A percentile compares a stretch with the other conserved stretches of the same genome.
phyloP scores from a whole-genome alignment of 2,797 vertebrate genomes.

The Helostoma temminkii region DNA sequence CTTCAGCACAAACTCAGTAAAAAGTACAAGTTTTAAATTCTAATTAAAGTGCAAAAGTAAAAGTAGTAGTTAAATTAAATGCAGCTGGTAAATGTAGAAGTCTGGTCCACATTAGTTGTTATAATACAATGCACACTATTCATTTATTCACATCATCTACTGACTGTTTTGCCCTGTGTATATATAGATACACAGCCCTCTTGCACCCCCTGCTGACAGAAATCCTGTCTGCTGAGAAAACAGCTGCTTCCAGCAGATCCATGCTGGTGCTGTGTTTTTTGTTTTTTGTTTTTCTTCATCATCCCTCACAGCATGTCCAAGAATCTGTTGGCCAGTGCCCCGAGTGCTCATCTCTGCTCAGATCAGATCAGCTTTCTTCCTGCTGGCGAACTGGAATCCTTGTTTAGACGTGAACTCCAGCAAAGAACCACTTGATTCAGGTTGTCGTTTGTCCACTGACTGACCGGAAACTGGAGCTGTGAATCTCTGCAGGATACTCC shows the following conservation, averaged over 20 bases:
- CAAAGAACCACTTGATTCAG: neutral
- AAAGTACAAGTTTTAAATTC: no score
- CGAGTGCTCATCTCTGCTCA: neutral
- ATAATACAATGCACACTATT: no score
- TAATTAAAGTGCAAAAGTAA: no score
- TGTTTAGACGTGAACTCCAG: neutral
- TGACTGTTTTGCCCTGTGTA: no score
- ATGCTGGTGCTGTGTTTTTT: neutral
- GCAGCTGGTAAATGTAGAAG: no score
- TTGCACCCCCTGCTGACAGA: conserved; percentile 18
- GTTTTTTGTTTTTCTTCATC: neutral
- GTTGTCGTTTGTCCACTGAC: neutral
- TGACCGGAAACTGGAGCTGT: conserved; percentile 26
- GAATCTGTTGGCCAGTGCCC: no score
- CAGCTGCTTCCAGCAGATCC: neutral
- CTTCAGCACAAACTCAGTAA: no score
- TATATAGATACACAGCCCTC: neutral
- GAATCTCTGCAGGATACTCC: conserved; percentile 20
- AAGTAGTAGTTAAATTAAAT: no score
- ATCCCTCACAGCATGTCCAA: neutral
- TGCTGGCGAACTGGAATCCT: no score
- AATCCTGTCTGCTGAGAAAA: neutral
- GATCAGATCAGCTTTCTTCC: neutral
- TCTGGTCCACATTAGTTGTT: no score
- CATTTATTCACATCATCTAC: no score